Evolutionary conservation across 2,113 vertebrate genomes (phyloP).

Genomic region (Thoracochromis brauschi): DNA sequence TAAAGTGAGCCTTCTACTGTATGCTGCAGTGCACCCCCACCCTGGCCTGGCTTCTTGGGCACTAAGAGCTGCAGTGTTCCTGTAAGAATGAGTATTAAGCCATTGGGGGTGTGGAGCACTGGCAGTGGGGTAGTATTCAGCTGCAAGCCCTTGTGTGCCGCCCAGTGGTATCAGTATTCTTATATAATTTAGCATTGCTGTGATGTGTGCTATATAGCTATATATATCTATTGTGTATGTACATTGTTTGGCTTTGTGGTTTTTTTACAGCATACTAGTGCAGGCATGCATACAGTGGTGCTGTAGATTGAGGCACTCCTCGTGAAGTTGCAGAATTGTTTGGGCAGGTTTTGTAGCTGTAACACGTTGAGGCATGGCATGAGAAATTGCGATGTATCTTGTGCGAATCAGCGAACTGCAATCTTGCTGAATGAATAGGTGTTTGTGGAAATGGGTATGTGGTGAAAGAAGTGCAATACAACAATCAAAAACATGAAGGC

Average conservation of each 20-base stretch:
- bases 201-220: background rate
- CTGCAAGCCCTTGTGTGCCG: constrained; percentile 47
- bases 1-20: constrained; percentile 19
- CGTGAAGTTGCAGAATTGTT: background rate
- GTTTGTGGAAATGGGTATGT: background rate
- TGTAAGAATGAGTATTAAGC: constrained; percentile 64
- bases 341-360: background rate
- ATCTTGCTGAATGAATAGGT: background rate
- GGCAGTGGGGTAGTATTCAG: background rate
- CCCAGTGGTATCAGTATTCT: constrained; percentile 50
- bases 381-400: constrained; percentile 23
- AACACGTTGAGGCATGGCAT: background rate
- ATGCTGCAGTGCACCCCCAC: constrained; percentile 59
- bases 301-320: background rate
- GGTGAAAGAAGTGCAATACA: constrained; percentile 5
- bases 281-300: background rate
- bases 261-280: background rate
- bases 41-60: constrained; percentile 34
- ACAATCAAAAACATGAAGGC: constrained; percentile 1
- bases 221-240: background rate
- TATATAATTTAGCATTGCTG: background rate
- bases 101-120: constrained; percentile 4
- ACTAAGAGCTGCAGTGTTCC: constrained; percentile 56
- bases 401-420: background rate
- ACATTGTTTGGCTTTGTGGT: background rate